These are phyloP conservation scores for Mirounga angustirostris DNA, from an alignment of 2,113 vertebrate species.

Conservation along the genomic window DNA sequence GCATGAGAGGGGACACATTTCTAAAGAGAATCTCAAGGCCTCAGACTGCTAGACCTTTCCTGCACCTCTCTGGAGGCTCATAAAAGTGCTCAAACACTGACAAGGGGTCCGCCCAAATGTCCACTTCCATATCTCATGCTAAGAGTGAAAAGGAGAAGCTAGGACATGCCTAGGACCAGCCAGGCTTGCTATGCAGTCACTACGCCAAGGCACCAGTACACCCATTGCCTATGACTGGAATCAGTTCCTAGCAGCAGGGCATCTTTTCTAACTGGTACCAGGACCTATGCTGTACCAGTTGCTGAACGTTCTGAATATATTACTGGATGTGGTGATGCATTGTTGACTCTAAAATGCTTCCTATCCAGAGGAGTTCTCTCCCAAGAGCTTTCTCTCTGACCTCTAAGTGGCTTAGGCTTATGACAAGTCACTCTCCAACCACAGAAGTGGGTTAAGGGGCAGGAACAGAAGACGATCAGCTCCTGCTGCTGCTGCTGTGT, in stretches of 20 bases:
- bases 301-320: not conserved
- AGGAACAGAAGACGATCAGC: not conserved
- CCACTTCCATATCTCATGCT: not conserved
- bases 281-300: not conserved
- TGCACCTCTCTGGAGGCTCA: not conserved
- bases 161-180: not conserved
- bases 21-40: not conserved
- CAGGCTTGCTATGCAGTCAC: not conserved
- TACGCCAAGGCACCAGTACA: accelerated
- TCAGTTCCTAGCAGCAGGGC: not conserved
- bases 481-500: not conserved
- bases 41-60: not conserved
- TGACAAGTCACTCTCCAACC: not conserved
- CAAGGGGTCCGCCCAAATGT: not conserved
- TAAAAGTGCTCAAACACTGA: not conserved
- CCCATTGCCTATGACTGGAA: accelerated
- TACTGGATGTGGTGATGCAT: not conserved
- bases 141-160: not conserved
- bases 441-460: not conserved
- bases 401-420: not conserved
- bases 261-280: not conserved
- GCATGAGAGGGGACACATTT: not conserved
- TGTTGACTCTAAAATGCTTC: not conserved
- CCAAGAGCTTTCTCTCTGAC: not conserved
- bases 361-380: not conserved